A percentile compares a stretch with the other conserved stretches of the same genome.
Evolutionary conservation across 2,113 vertebrate genomes (phyloP).

Genomic region (Limanda limanda): DNA sequence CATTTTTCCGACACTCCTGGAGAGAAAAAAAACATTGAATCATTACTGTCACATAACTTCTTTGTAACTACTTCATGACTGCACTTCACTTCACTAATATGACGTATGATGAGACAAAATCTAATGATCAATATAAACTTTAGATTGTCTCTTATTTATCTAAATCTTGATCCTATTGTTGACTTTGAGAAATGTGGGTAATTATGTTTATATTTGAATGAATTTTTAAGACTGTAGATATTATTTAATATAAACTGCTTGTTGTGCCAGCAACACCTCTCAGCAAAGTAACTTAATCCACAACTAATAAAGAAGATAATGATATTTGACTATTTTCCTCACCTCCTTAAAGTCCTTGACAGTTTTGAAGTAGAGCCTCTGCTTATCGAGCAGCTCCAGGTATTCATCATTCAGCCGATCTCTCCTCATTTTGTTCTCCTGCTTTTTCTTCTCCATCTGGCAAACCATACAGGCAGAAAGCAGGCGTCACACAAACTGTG

Average conservation of each 20-base stretch:
- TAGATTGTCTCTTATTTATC: too few species aligned
- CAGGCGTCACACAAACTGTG: neutral
- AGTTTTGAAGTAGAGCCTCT: slow-evolving; percentile 97
- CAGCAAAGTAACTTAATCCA: neutral
- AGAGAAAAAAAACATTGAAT: neutral
- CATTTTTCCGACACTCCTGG: slow-evolving; percentile 95
- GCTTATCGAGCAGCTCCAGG: slow-evolving; percentile 95
- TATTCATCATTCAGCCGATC: slow-evolving; percentile 98
- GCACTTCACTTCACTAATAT: too few species aligned
- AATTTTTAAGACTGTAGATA: too few species aligned
- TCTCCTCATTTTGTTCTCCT: slow-evolving; percentile 98
- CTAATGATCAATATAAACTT: too few species aligned
- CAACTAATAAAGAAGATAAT: neutral
- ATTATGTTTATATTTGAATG: too few species aligned
- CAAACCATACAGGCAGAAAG: slow-evolving; percentile 14
- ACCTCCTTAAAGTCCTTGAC: slow-evolving; percentile 99
- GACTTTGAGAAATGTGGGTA: too few species aligned
- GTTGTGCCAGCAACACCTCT: neutral
- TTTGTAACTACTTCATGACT: too few species aligned
- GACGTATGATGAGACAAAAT: too few species aligned
- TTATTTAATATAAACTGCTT: too few species aligned
- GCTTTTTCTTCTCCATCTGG: slow-evolving; percentile 98
- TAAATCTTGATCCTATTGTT: too few species aligned
- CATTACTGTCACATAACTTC: neutral
- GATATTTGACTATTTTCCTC: slow-evolving; percentile 33